Base-by-base conservation (phyloP, 2,888 invertebrate species). In the Apodemia mormo region DNA sequence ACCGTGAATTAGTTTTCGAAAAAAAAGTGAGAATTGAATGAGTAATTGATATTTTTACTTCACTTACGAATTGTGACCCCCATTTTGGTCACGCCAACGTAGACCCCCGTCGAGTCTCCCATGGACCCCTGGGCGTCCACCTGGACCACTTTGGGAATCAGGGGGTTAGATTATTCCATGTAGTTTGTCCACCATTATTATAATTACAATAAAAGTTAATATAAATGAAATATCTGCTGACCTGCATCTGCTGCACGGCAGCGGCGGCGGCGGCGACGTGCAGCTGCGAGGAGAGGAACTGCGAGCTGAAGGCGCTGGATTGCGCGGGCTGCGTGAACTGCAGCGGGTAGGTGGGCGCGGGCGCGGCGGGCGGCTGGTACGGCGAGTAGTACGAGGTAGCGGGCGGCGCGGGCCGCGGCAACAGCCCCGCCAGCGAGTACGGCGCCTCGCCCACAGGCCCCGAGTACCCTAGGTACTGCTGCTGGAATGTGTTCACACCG, bases 271-370 rank as follows among this genome's bases (percentile, higher is more conserved):
- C 91, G 14, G 92, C 92, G 30, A 92, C 92, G 73, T 92, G 92
- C 71, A 92, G 84, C 76, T 92, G 92, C 73, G 90, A 88, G 0
- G 92, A 90, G 30, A 92, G 84, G 81, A 89, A 92, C 82, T 92
- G 92, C 70, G 92, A 91, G 75, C 87, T 84, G 79, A 91, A 92
- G 10, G 94, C 92, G 73, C 87, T 90, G 12, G 94, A 94, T 79
- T 94, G 89, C 73, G 94, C 94, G 1, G 94, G 94, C 79, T 95
- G 95, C 71, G 95, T 94, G 85, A 94, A 95, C 83, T 95, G 95
- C 76, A 94, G 89, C 73, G 94, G 94, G 78, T 95, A 95, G 8
- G 94, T 94, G 72, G 94, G 94, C 71, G 95, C 95, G 33, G 95
- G 95, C 69, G 95, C 95, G 33, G 86, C 76, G 29, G 89, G 86